Evolutionary conservation across 2,888 invertebrate genomes (phyloP), one percentile per base, ranked within the genome.

Genomic region (Pycnomerus fuliginosus): DNA sequence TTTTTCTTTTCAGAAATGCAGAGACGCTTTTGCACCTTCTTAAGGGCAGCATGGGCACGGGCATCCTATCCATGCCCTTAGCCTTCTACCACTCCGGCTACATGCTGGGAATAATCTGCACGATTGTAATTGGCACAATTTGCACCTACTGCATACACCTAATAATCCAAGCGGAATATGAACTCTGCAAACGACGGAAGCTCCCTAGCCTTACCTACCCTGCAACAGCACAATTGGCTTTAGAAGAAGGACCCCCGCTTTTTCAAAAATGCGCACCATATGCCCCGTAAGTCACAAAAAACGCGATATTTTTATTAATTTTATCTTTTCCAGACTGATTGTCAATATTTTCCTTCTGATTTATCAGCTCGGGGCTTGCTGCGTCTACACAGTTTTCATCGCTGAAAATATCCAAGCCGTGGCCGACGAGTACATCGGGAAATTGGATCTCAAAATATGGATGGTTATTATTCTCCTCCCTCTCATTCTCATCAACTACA

Each of bases 61-160:
- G 95, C 3, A 90, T 94, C 57, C 75, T 95, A 36, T 93, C 94
- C 2, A 89, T 95, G 86, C 93, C 94, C 1, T 79, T 83, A 53
- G 93, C 93, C 0, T 88, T 94, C 67, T 78, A 81, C 56, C 83
- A 93, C 67, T 80, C 93, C 0, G 94, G 94, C 1, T 84, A 89
- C 57, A 74, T 82, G 42, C 81, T 93, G 2, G 96, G 96, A 5
- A 67, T 83, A 1, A 73, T 89, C 12, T 90, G 91, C 3, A 87
- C 96, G 0, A 69, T 90, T 7, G 60, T 90, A 2, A 90, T 98
- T 55, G 96, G 95, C 0, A 70, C 88, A 14, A 80, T 97, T 20
- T 94, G 94, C 73, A 89, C 93, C 2, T 95, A 96, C 72, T 96
- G 96, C 67, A 94, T 97, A 72, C 91, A 95, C 67, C 77, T 94